phyloP scores from a whole-genome alignment of 2,797 vertebrate genomes.

The Orientallactaga sibirica region DNA sequence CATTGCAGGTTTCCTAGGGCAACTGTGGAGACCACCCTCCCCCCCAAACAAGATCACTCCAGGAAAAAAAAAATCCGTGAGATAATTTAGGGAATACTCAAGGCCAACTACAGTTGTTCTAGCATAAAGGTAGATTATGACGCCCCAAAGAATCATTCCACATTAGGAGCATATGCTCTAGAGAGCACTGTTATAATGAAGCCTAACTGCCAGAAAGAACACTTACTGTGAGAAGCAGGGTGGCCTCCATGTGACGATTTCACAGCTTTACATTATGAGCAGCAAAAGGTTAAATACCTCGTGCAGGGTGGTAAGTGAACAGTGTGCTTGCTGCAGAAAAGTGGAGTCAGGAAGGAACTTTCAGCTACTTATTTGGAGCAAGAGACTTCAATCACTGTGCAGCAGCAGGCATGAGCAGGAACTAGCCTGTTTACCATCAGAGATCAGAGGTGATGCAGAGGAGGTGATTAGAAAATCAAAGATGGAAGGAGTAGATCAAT shows the following conservation, averaged over 20 bases:
- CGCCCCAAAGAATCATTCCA: slow-evolving; percentile 35
- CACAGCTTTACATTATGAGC: slow-evolving; percentile 46
- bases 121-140: slow-evolving; percentile 41
- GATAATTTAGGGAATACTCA: slow-evolving; percentile 34
- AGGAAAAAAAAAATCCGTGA: background rate
- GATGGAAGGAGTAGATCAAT: background rate
- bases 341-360: slow-evolving; percentile 24
- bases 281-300: slow-evolving; percentile 29
- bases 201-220: slow-evolving; percentile 64
- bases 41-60: background rate
- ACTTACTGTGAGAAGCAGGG: slow-evolving; percentile 48
- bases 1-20: slow-evolving; percentile 8
- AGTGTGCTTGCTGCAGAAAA: background rate
- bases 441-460: background rate
- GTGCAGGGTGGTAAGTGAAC: background rate
- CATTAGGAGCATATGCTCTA: background rate
- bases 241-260: slow-evolving; percentile 57
- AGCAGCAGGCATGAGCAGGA: background rate
- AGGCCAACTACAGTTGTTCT: background rate
- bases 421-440: background rate
- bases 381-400: background rate
- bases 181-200: slow-evolving; percentile 16
- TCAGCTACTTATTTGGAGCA: slow-evolving; percentile 5
- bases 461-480: background rate
- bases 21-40: background rate